Base-by-base conservation (phyloP, 2,888 invertebrate species). In the Andrena haemorrhoa region DNA sequence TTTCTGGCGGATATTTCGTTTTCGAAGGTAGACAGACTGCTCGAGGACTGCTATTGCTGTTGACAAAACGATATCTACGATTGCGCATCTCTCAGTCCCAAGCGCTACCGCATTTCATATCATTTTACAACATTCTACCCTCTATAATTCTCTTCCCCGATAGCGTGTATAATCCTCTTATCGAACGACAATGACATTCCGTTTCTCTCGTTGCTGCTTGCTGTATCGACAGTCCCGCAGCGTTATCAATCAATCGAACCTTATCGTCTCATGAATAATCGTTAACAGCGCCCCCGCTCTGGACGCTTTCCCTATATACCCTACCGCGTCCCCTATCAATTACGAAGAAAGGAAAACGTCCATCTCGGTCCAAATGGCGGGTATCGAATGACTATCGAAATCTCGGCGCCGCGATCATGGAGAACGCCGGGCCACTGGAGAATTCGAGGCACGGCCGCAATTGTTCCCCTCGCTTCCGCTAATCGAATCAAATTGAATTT, bases 401-500 rank as follows among this genome's bases (percentile, higher is more conserved):
- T 79, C 71, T 68, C 65, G 58, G 66, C 10, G 26, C 56, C 58
- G 70, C 65, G 72, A 88, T 88, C 80, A 86, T 78, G 66, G 58
- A 35, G 79, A 61, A 74, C 72, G 76, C 80, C 72, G 66, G 75
- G 66, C 70, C 84, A 82, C 82, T 88, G 79, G 83, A 77, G 87
- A 86, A 92, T 92, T 90, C 91, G 85, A 79, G 78, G 88, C 89
- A 89, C 90, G 90, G 83, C 41, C 75, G 73, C 83, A 66, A 88
- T 82, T 77, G 87, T 87, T 85, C 88, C 84, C 86, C 75, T 69
- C 66, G 70, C 75, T 87, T 71, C 68, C 72, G 56, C 85, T 92
- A 91, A 92, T 92, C 76, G 86, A 91, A 91, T 92, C 76, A 83
- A 91, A 91, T 92, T 90, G 90, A 92, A 92, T 92, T 89, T 90